Percentiles rank a stretch among this genome's conserved stretches.
Evolutionary conservation across 2,113 vertebrate genomes (phyloP).

Genomic region (Apistogramma diplotaenia): DNA sequence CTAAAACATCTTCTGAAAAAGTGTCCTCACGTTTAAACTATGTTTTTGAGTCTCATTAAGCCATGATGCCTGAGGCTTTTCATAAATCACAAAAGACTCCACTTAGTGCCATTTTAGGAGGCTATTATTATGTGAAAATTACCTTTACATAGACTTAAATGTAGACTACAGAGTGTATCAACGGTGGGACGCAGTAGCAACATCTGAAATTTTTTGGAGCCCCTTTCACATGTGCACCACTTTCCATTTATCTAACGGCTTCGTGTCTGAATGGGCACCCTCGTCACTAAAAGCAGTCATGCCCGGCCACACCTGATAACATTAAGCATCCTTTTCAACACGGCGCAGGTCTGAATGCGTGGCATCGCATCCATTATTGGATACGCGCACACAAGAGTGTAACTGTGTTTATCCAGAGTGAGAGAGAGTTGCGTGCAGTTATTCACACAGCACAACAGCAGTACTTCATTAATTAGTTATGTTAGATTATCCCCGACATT

Average conservation of each 20-base stretch:
- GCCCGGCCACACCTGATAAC: background rate
- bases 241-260: background rate
- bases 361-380: background rate
- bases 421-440: background rate
- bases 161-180: background rate
- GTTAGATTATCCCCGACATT: background rate
- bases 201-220: background rate
- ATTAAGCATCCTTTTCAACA: background rate
- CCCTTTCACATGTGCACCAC: too few relatives aligned
- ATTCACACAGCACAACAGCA: background rate
- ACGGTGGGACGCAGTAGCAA: background rate
- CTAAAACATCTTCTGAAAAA: constrained; percentile 30
- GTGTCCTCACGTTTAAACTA: constrained; percentile 16
- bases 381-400: background rate
- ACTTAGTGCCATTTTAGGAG: background rate
- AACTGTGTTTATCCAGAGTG: background rate
- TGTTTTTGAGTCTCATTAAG: constrained; percentile 23
- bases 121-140: constrained; percentile 8
- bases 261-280: background rate
- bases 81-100: constrained; percentile 18
- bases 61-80: constrained; percentile 7
- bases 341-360: background rate
- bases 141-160: background rate
- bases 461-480: constrained; percentile 3
- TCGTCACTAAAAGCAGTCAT: background rate